Percentiles rank a stretch among this genome's conserved stretches.
Evolutionary conservation across 2,113 vertebrate species (phyloP).

Genomic region (Vireo altiloquus): DNA sequence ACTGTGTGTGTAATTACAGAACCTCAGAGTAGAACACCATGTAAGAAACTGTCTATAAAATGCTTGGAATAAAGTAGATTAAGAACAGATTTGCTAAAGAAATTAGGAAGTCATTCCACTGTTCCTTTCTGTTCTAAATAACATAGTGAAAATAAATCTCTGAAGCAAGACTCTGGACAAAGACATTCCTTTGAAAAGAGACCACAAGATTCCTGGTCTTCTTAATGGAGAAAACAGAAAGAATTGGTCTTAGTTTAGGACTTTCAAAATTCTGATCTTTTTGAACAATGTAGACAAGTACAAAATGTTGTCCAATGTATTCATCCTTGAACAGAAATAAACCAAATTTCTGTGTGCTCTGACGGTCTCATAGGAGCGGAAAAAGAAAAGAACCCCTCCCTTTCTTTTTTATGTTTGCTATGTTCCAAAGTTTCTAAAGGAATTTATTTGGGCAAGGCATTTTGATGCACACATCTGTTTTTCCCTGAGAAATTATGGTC

Average conservation of each 20-base stretch:
- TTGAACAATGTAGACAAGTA: not conserved
- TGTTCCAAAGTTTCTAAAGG: not conserved
- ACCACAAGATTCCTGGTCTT: slow-evolving; percentile 47
- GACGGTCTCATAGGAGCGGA: not conserved
- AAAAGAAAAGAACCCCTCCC: not conserved
- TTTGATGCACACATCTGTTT: not conserved
- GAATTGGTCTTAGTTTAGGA: not conserved
- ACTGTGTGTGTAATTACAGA: not conserved
- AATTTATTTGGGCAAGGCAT: not conserved
- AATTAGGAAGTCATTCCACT: slow-evolving; percentile 51
- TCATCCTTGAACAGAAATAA: slow-evolving; percentile 18
- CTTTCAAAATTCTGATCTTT: not conserved
- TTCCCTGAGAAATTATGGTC: not conserved
- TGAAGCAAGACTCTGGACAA: slow-evolving; percentile 46
- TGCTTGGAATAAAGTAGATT: slow-evolving; percentile 35
- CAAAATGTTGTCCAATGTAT: not conserved
- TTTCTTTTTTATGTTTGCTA: not conserved
- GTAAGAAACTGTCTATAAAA: slow-evolving; percentile 27
- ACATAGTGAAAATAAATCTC: slow-evolving; percentile 33
- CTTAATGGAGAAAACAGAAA: slow-evolving; percentile 53
- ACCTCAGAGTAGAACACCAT: not conserved
- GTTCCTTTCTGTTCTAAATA: slow-evolving; percentile 53
- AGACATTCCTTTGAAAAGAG: slow-evolving; percentile 49
- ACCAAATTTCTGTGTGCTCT: not conserved
- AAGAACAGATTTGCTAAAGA: slow-evolving; percentile 49